Conservation (phyloP, 2,113 vertebrate genomes). For the Acanthisitta chloris region DNA sequence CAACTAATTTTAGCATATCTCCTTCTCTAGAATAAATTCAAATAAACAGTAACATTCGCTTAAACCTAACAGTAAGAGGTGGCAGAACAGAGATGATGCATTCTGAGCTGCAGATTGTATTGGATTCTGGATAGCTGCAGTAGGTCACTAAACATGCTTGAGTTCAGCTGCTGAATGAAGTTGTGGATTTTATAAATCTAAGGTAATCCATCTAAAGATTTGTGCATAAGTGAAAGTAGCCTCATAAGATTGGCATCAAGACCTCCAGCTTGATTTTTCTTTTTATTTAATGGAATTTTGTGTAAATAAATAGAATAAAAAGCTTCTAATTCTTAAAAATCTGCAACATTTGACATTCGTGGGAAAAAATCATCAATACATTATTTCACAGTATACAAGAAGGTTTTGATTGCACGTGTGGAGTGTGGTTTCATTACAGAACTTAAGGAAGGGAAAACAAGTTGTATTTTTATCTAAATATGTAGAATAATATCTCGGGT, state of each 20-base stretch:
- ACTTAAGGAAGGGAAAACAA: background rate
- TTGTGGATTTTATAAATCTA: conserved; percentile 44
- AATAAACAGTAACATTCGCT: background rate
- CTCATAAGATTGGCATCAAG: background rate
- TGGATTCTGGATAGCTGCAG: background rate
- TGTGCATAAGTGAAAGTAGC: conserved; percentile 30
- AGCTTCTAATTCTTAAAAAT: background rate
- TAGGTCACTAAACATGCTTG: background rate
- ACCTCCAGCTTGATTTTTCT: background rate
- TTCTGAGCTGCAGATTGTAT: background rate
- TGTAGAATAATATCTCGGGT: background rate
- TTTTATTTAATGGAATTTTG: background rate
- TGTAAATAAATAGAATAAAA: background rate
- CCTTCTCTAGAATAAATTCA: conserved; percentile 41
- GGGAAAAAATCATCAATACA: background rate
- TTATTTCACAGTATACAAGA: background rate
- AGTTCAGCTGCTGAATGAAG: background rate
- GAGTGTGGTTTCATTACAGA: too few species aligned
- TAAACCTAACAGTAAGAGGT: conserved; percentile 21
- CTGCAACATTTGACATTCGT: background rate
- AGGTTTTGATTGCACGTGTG: background rate
- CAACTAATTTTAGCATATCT: conserved; percentile 9
- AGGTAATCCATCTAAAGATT: background rate
- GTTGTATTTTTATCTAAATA: background rate
- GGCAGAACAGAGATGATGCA: conserved; percentile 15